Evolutionary conservation across 2,888 invertebrate species (phyloP).

Genomic region (Seira musarum): DNA sequence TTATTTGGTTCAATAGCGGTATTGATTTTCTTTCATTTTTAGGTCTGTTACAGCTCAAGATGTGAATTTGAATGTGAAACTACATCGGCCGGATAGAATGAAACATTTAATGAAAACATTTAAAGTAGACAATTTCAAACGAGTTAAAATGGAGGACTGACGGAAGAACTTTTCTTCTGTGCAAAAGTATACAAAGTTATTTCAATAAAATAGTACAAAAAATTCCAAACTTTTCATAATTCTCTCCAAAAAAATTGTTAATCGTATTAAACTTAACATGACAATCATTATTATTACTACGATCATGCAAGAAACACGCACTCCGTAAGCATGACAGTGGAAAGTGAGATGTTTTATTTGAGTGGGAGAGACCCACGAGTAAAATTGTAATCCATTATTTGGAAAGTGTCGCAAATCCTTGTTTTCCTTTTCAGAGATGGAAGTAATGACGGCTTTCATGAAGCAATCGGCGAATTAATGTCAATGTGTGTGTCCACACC

Average conservation of each 20-base stretch:
- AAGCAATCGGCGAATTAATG: conserved; percentile 72
- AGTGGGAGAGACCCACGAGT: conserved; percentile 5
- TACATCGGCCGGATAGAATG: conserved; percentile 48
- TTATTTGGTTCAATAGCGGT: too few relatives aligned
- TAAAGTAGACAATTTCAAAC: conserved; percentile 38
- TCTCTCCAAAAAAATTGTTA: too few relatives aligned
- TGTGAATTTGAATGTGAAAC: conserved; percentile 41
- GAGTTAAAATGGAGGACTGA: conserved; percentile 48
- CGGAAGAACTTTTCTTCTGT: too few relatives aligned
- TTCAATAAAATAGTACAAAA: too few relatives aligned
- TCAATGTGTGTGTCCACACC: conserved; percentile 72
- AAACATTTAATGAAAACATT: conserved; percentile 49
- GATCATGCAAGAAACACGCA: too few relatives aligned
- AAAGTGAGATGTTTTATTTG: too few relatives aligned
- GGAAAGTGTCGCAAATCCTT: conserved; percentile 3
- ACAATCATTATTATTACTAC: too few relatives aligned
- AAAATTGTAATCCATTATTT: conserved; percentile 55
- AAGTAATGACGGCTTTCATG: conserved; percentile 72
- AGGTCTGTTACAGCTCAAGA: conserved; percentile 47
- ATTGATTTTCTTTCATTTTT: not conserved
- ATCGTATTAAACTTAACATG: too few relatives aligned
- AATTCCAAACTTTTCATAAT: too few relatives aligned
- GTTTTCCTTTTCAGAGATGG: conserved; percentile 67
- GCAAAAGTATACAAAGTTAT: too few relatives aligned
- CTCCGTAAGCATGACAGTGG: too few relatives aligned